These are phyloP conservation scores for Aplysia californica DNA, from an alignment of 1,140 invertebrate species.

Conservation along the genomic window DNA sequence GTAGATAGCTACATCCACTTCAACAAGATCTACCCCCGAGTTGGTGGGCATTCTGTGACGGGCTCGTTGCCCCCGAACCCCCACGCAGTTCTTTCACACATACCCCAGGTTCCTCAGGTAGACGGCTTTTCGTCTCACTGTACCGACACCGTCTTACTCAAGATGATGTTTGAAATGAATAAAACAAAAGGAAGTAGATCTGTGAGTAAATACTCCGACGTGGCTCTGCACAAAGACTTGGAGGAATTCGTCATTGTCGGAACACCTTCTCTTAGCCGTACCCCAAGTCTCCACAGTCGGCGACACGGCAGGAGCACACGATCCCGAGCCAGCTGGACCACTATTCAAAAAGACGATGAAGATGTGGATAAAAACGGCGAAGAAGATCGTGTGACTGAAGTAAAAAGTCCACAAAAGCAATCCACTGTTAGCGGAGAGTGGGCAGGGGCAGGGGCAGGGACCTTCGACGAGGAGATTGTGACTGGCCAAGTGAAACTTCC, in stretches of 20 bases:
- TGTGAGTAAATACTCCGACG: background rate
- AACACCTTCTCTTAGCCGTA: background rate
- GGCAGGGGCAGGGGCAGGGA: too few species aligned
- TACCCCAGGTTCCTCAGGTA: background rate
- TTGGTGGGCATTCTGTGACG: background rate
- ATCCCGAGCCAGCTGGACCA: too few species aligned
- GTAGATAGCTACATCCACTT: background rate
- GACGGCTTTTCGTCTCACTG: background rate
- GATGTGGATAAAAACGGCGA: too few species aligned
- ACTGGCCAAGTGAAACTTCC: too few species aligned
- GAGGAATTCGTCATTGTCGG: background rate
- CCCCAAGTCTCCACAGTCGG: background rate
- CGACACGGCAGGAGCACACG: too few species aligned
- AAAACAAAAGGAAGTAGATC: background rate
- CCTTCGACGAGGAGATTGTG: too few species aligned
- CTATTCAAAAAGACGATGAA: too few species aligned
- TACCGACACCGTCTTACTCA: background rate
- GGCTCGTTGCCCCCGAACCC: background rate
- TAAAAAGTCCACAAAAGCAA: too few species aligned
- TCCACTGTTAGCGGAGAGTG: too few species aligned
- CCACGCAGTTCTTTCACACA: background rate
- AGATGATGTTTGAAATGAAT: constrained; percentile 6
- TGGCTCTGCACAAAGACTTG: background rate
- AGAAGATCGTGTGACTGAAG: too few species aligned
- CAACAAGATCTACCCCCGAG: background rate